Evolutionary conservation across 2,113 vertebrate genomes (phyloP), one percentile per base, ranked within the genome.

Genomic region (Myxocyprinus asiaticus): DNA sequence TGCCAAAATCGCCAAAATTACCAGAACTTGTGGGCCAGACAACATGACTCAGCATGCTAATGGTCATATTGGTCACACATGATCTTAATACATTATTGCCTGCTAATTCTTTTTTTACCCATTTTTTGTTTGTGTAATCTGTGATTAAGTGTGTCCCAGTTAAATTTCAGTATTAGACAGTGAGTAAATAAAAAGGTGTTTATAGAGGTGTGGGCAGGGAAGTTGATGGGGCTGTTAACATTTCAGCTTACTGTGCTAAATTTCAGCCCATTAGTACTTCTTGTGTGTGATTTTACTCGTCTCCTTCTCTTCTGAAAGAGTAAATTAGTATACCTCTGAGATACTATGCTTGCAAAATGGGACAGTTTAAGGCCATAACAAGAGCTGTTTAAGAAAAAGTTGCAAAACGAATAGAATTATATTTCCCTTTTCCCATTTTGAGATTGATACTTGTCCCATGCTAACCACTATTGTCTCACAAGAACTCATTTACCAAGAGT

Each of bases 351-450:
- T 44, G 61, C 14, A 73, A 58, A 73, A 71, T 80, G 15, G 77
- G 84, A 91, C 87, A 90, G 87, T 90, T 90, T 90, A 81, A 82
- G 89, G 88, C 87, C 90, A 89, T 48, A 77, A 83, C 33, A 81
- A 50, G 15, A 45, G 12, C n/a, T 17, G 4, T 1, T 12, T 4
- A 2, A 5, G 12, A 42, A 55, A 73, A 42, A 68, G 77, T 80
- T 33, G 50, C 47, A 51, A 51, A 76, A 22, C 14, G n/a, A 58
- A 58, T 58, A 11, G 7, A 58, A 58, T 58, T 15, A 3, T 33
- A 33, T 33, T 33, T 33, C 22, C n/a, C 55, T 58, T n/a, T 11
- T 58, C 14, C 11, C 53, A 6, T 14, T 56, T 2, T 6, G 4
- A 74, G 11, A 62, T 9, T 48, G 58, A 74, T 47, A 63, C 22